Conservation (phyloP, 2,113 vertebrate genomes). For the Oryzias curvinotus region DNA sequence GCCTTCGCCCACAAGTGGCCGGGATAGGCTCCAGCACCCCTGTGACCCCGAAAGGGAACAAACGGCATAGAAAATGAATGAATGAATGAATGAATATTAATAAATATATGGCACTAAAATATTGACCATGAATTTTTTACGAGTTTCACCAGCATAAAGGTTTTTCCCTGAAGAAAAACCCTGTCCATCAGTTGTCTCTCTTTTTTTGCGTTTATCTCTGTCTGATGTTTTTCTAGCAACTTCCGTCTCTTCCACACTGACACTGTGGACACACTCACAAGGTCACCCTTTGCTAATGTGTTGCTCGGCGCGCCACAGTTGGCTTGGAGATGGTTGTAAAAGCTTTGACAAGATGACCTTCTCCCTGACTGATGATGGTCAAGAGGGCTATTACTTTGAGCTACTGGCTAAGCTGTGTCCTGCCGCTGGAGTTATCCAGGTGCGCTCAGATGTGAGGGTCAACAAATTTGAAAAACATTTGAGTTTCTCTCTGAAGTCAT, state of each 20-base stretch:
- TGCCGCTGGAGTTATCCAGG: conserved; percentile 1
- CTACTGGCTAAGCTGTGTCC: conserved; percentile 23
- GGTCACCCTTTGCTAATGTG: conserved; percentile 55
- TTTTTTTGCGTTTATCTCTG: background rate
- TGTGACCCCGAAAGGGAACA: too few relatives aligned
- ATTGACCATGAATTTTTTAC: too few relatives aligned
- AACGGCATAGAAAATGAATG: too few relatives aligned
- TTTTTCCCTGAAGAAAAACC: background rate
- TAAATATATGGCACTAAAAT: too few relatives aligned
- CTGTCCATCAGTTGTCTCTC: background rate
- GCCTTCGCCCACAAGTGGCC: too few relatives aligned
- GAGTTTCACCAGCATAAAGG: too few relatives aligned
- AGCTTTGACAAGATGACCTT: conserved; percentile 66
- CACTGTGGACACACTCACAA: conserved; percentile 50
- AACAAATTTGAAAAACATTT: background rate
- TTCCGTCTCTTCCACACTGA: conserved; percentile 19
- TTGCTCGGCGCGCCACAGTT: conserved; percentile 45
- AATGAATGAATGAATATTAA: too few relatives aligned
- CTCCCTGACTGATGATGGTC: conserved; percentile 65
- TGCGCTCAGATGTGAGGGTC: conserved; percentile 3
- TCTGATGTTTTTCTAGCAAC: conserved; percentile 1
- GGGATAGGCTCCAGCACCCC: too few relatives aligned
- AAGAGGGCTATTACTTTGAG: conserved; percentile 48
- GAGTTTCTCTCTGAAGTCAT: background rate
- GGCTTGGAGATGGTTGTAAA: conserved; percentile 56